Evolutionary conservation across 2,888 invertebrate genomes (phyloP), one percentile per base, ranked within the genome.

Genomic region (Ophion ellenae): DNA sequence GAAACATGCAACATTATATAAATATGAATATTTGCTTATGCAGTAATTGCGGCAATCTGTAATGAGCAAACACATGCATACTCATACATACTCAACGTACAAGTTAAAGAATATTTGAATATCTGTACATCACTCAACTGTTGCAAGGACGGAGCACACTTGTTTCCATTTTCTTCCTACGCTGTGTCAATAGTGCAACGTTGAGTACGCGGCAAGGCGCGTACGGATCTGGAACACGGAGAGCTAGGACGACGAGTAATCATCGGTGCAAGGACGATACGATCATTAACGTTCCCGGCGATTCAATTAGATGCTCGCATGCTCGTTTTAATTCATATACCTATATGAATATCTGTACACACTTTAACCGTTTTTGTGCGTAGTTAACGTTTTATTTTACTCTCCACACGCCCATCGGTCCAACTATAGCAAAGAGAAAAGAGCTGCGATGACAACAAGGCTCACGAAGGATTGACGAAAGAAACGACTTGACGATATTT

Each of bases 181-280:
- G 83, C 53, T 20, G 57, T 78, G 24, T 67, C 70, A 69, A 76
- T 57, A 57, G 36, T 64, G 63, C 67, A 66, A 69, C 66, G 73
- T 64, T 59, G 66, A 79, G 66, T 74, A 67, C 63, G 20, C 74
- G 64, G 76, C 47, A 77, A 45, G 83, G 59, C 36, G 24, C 83
- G 81, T 77, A 86, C 83, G 86, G 89, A 91, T 91, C 88, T 90
- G 86, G 90, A 90, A 89, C 90, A 86, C 84, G 81, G 7, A 84
- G 67, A 80, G 67, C 71, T 76, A 20, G 59, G 70, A 81, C 32
- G 66, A 63, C 53, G 69, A 53, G 59, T 70, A 88, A 90, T 90
- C 88, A 89, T 90, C 84, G 80, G 86, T 76, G 86, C 92, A 92
- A 92, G 92, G 92, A 92, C 92, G 89, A 91, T 91, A 92, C 92